Conservation (phyloP, 2,113 vertebrate genomes). For the human (Homo sapiens) region DNA sequence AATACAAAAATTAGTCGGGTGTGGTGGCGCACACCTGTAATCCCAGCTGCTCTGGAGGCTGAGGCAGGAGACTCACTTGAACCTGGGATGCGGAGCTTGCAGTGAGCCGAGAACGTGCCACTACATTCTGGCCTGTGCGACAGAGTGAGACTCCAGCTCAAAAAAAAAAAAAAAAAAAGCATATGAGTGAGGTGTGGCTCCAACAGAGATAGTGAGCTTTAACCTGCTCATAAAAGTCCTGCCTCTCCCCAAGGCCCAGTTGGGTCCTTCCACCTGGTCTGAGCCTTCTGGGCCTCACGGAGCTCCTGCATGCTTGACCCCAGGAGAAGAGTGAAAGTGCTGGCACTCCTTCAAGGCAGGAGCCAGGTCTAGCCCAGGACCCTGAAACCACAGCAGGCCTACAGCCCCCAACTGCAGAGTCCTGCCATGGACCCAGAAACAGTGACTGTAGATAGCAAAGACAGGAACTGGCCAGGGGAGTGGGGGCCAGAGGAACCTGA, state of each 20-base stretch:
- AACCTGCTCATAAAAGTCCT: no score
- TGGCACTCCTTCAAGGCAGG: neutral
- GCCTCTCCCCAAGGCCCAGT: neutral
- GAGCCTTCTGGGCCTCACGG: neutral
- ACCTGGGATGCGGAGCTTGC: no score
- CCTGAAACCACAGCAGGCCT: constrained; percentile 16
- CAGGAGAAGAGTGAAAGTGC: neutral
- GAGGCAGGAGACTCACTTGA: no score
- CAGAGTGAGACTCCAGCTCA: no score
- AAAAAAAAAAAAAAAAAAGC: no score
- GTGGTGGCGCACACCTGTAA: no score
- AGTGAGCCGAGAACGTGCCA: no score
- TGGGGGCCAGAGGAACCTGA: neutral
- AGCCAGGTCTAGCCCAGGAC: neutral
- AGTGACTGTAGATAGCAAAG: neutral
- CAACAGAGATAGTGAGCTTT: neutral
- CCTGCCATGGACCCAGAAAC: neutral
- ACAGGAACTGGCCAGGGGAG: neutral
- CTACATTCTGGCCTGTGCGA: no score
- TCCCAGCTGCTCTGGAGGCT: no score
- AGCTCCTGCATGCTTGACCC: neutral
- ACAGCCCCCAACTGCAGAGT: neutral
- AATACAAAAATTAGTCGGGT: no score
- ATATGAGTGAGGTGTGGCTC: neutral
- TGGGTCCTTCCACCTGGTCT: neutral